A percentile compares a stretch with the other conserved stretches of the same genome.
Conservation (phyloP, 2,888 invertebrate genomes). For the Phortica magna region DNA sequence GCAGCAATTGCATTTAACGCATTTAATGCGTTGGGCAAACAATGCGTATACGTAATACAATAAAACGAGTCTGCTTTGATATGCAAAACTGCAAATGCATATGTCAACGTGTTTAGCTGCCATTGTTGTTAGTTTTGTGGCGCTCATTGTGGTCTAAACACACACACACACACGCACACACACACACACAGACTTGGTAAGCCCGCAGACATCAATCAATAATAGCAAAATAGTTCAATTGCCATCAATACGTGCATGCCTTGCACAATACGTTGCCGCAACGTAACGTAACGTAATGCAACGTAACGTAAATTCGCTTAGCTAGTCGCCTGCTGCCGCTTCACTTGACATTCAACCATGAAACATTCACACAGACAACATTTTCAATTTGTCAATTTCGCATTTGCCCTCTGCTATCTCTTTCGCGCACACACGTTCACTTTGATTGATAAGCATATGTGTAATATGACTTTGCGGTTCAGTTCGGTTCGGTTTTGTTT, state of each 20-base stretch:
- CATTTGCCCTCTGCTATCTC: background rate
- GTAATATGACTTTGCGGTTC: constrained; percentile 24
- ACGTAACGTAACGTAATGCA: background rate
- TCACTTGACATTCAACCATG: constrained; percentile 31
- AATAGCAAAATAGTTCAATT: constrained; percentile 1
- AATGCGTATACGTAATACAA: no score
- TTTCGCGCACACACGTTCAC: background rate
- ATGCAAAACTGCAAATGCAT: background rate
- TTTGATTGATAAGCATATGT: constrained; percentile 27
- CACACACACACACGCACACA: background rate
- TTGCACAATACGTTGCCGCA: no score
- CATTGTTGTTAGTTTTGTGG: background rate
- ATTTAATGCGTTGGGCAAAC: no score
- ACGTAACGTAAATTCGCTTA: background rate
- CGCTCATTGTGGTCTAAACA: background rate
- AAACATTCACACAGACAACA: background rate
- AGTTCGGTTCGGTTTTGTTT: background rate
- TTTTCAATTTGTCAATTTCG: constrained; percentile 25
- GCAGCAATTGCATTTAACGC: no score
- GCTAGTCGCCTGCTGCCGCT: constrained; percentile 2
- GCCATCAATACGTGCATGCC: background rate
- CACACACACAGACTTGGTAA: background rate
- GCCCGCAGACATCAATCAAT: constrained; percentile 7
- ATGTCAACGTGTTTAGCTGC: background rate
- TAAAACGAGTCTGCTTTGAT: no score